A percentile compares a stretch with the other conserved stretches of the same genome.
Evolutionary conservation across 2,797 vertebrate genomes (phyloP).

Genomic region (Anableps anableps): DNA sequence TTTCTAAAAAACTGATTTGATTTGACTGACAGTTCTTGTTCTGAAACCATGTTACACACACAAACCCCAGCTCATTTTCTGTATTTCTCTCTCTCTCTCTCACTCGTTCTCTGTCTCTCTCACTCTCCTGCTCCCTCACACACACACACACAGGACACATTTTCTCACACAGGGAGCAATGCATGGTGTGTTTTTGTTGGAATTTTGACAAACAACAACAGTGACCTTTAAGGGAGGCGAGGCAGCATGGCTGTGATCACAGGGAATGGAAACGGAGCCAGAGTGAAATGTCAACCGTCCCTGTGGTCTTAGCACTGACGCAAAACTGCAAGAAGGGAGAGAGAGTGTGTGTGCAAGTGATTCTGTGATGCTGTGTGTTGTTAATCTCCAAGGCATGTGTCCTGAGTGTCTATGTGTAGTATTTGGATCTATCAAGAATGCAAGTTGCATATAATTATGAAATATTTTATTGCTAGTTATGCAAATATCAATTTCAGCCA

Average conservation of each 20-base stretch:
- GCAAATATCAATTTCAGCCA: conserved; percentile 22
- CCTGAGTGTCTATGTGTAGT: conserved; percentile 35
- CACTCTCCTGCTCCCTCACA: conserved; percentile 2
- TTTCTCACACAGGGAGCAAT: conserved; percentile 61
- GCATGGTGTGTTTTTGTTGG: conserved; percentile 79
- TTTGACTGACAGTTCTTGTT: conserved; percentile 62
- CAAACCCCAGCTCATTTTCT: conserved; percentile 23
- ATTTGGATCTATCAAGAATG: conserved; percentile 21
- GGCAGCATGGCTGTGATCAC: conserved; percentile 84
- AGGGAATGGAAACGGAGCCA: conserved; percentile 84
- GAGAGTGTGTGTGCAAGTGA: conserved; percentile 21
- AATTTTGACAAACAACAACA: conserved; percentile 85
- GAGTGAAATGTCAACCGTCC: conserved; percentile 87
- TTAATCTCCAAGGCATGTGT: conserved; percentile 36
- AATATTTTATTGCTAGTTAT: conserved; percentile 2
- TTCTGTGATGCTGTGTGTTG: conserved; percentile 26
- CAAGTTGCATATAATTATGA: neutral
- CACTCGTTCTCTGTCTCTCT: neutral
- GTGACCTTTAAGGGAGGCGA: conserved; percentile 85
- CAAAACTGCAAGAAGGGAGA: conserved; percentile 76
- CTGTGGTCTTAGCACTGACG: conserved; percentile 82
- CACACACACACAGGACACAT: conserved; percentile 7
- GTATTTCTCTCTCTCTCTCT: neutral
- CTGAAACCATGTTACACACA: conserved; percentile 46
- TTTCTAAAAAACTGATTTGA: conserved; percentile 37